Evolutionary conservation across 1,140 invertebrate species (phyloP).

Genomic region (Penaeus japonicus): DNA sequence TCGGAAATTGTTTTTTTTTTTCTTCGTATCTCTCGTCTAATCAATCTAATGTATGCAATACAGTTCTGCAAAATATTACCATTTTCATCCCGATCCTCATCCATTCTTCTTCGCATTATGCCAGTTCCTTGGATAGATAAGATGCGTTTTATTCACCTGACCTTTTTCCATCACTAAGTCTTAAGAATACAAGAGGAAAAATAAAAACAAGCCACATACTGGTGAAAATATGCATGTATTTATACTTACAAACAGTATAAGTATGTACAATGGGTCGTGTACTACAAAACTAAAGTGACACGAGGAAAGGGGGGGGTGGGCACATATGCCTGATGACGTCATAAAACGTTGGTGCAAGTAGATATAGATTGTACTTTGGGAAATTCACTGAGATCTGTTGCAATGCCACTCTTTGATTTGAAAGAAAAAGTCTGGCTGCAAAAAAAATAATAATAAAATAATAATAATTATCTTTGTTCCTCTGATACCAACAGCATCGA

Average conservation of each 20-base stretch:
- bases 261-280: slow-evolving; percentile 46
- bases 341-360: slow-evolving; percentile 30
- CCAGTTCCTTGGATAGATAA: too few species aligned
- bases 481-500: too few species aligned
- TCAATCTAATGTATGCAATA: too few species aligned
- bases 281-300: slow-evolving; percentile 37
- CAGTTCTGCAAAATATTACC: too few species aligned
- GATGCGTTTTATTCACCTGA: too few species aligned
- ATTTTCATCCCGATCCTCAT: too few species aligned
- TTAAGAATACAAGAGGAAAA: too few species aligned
- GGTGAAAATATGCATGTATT: slow-evolving; percentile 55
- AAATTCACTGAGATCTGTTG: slow-evolving; percentile 52
- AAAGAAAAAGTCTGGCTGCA: not conserved
- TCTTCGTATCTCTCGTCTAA: too few species aligned
- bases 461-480: not conserved
- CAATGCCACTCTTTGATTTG: slow-evolving; percentile 50
- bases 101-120: too few species aligned
- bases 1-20: too few species aligned
- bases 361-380: slow-evolving; percentile 48
- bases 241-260: slow-evolving; percentile 51
- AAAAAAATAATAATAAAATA: not conserved
- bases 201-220: not conserved
- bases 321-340: slow-evolving; percentile 4
- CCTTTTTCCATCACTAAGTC: too few species aligned
- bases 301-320: not conserved